Conservation (phyloP, 1,140 invertebrate species). For the Caligus rogercresseyi region DNA sequence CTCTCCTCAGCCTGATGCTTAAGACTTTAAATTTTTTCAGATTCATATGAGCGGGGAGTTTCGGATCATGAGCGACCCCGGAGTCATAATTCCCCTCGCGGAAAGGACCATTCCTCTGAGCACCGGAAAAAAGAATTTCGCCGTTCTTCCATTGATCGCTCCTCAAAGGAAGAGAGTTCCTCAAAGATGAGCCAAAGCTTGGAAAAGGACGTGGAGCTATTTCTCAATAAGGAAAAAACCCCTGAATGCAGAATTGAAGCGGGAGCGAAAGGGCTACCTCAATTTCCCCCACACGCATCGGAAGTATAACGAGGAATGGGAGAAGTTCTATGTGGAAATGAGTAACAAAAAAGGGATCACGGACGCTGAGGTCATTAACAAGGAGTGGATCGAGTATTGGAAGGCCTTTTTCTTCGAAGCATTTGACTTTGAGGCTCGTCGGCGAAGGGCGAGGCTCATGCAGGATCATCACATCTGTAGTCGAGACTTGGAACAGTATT, state of each 20-base stretch:
- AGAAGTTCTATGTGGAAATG: background rate
- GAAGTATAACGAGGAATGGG: background rate
- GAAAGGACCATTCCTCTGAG: too few species aligned
- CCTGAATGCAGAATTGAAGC: background rate
- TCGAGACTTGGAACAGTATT: background rate
- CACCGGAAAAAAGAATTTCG: too few species aligned
- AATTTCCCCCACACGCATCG: background rate
- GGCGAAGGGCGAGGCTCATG: background rate
- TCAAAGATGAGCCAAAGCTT: too few species aligned
- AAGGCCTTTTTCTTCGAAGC: background rate
- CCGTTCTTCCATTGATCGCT: too few species aligned
- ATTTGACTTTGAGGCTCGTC: background rate
- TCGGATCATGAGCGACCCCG: too few species aligned
- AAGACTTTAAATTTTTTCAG: too few species aligned
- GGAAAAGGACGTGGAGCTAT: background rate
- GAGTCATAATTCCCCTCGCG: too few species aligned
- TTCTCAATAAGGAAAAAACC: background rate
- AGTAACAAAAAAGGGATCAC: background rate
- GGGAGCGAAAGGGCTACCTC: background rate
- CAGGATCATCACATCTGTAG: background rate
- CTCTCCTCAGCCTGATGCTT: too few species aligned
- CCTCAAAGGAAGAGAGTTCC: too few species aligned
- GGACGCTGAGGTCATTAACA: background rate
- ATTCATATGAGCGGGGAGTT: too few species aligned
- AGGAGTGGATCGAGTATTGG: background rate